A percentile compares a stretch with the other conserved stretches of the same genome.
phyloP scores from a whole-genome alignment of 2,797 vertebrate genomes.

The Acrossocheilus wenchowensis region DNA sequence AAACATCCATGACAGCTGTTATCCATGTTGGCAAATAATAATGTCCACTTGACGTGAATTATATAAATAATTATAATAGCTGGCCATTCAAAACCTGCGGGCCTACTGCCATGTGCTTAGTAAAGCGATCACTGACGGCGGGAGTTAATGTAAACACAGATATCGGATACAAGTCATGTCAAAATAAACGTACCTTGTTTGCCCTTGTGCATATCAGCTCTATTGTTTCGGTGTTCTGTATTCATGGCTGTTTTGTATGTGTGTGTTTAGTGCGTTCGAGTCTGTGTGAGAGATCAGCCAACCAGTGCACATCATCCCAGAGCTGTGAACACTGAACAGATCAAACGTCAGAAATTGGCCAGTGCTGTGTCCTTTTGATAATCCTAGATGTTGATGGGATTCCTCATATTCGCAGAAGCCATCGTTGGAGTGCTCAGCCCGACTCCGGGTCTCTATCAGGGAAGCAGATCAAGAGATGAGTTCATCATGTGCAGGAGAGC shows the following conservation, averaged over 20 bases:
- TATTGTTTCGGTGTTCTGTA: neutral
- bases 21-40: too few species aligned
- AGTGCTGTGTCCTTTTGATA: neutral
- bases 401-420: neutral
- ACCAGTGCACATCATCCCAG: neutral
- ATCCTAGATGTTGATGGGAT: neutral
- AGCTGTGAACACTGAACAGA: neutral
- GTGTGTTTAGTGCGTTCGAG: neutral
- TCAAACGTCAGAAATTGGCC: neutral
- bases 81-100: too few species aligned
- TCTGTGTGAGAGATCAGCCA: neutral
- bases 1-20: too few species aligned
- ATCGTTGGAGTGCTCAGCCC: neutral
- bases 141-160: too few species aligned
- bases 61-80: too few species aligned
- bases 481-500: constrained; percentile 71
- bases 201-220: too few species aligned
- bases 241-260: neutral
- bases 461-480: constrained; percentile 61
- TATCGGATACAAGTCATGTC: too few species aligned
- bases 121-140: too few species aligned
- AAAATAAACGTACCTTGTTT: too few species aligned
- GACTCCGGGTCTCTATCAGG: neutral
- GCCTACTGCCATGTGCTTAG: too few species aligned
- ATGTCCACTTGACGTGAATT: too few species aligned